Evolutionary conservation across 64 coral and sea anemone genomes (phyloP).

Genomic region (Pachyseris speciosa): DNA sequence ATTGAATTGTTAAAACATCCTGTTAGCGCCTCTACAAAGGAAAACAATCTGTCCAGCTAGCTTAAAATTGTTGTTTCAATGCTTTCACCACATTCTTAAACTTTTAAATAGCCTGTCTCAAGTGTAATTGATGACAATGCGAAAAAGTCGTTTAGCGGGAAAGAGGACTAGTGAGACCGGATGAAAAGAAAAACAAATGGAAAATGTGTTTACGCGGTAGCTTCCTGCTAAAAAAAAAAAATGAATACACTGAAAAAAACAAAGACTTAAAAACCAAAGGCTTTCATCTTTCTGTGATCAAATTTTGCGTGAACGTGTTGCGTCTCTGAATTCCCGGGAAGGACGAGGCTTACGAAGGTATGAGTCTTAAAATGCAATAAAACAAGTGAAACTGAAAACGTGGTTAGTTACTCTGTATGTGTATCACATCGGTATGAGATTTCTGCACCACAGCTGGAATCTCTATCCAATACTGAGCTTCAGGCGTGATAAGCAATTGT

Average conservation of each 20-base stretch:
- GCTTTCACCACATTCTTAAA: constrained; percentile 12
- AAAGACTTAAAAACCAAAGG: too few relatives aligned
- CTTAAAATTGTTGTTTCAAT: background rate
- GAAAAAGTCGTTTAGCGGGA: background rate
- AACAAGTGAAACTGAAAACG: too few relatives aligned
- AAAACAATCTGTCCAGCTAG: background rate
- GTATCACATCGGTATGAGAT: too few relatives aligned
- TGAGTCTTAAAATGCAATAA: too few relatives aligned
- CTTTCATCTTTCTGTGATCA: too few relatives aligned
- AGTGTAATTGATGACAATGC: background rate
- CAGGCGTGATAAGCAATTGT: too few relatives aligned
- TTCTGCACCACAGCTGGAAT: too few relatives aligned
- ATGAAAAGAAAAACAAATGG: background rate
- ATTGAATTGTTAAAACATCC: constrained; percentile 63
- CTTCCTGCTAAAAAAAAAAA: constrained; percentile 34
- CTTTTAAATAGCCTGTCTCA: background rate
- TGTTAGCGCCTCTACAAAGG: constrained; percentile 25
- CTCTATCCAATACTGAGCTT: too few relatives aligned
- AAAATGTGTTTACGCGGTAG: background rate
- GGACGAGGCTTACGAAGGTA: too few relatives aligned
- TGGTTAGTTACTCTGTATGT: too few relatives aligned
- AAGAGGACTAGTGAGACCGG: background rate
- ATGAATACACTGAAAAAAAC: constrained; percentile 44
- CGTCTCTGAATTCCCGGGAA: too few relatives aligned
- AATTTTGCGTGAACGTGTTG: too few relatives aligned